Evolutionary conservation across 2,888 invertebrate species (phyloP).

Genomic region (Drosophila meridiana): DNA sequence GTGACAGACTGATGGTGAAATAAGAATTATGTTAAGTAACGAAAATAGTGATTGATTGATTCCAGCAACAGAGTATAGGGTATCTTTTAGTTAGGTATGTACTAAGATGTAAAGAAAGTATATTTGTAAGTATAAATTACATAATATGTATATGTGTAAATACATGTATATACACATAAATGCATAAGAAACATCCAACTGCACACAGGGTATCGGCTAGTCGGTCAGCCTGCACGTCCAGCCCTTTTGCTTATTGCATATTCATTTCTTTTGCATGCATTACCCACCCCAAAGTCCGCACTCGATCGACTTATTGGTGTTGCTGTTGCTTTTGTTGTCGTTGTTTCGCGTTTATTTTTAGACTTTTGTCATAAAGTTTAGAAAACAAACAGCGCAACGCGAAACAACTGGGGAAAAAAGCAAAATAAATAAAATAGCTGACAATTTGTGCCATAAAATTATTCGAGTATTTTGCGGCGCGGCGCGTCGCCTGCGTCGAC

Average conservation of each 20-base stretch:
- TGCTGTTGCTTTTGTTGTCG: conserved; percentile 28
- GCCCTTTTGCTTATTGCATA: conserved; percentile 39
- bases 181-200: too few relatives aligned
- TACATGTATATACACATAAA: not conserved
- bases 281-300: conserved; percentile 25
- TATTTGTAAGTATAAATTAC: not conserved
- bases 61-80: not conserved
- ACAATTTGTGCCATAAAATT: conserved; percentile 67
- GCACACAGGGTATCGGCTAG: conserved; percentile 3
- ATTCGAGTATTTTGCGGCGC: conserved; percentile 52
- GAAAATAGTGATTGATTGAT: not conserved
- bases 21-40: not conserved
- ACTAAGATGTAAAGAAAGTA: not conserved
- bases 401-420: conserved; percentile 50
- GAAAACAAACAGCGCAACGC: conserved; percentile 59
- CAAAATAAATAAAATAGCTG: conserved; percentile 49
- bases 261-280: conserved; percentile 48
- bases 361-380: conserved; percentile 78
- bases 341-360: conserved; percentile 65
- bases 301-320: conserved; percentile 21
- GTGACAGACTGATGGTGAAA: too few relatives aligned
- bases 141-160: not conserved
- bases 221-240: not conserved
- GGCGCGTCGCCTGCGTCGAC: conserved; percentile 33
- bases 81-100: not conserved